Conservation (phyloP, 2,888 invertebrate genomes). For the Philopedon plagiatum region DNA sequence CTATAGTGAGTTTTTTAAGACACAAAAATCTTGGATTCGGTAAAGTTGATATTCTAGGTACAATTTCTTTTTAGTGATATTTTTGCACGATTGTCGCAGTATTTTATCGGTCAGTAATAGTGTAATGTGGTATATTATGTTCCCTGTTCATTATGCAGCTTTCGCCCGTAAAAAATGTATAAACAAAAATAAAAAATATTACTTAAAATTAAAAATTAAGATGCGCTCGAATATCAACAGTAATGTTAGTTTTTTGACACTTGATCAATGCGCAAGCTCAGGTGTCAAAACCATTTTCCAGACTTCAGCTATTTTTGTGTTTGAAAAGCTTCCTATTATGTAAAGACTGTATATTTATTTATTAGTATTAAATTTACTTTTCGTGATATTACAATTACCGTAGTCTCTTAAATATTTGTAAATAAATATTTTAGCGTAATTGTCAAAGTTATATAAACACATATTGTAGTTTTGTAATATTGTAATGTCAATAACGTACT, state of each 20-base stretch:
- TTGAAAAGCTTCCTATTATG: slow-evolving; percentile 21
- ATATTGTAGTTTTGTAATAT: slow-evolving; percentile 43
- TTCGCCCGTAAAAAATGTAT: not conserved
- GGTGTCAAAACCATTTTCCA: slow-evolving; percentile 9
- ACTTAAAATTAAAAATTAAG: not conserved
- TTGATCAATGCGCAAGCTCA: slow-evolving; percentile 26
- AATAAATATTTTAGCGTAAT: slow-evolving; percentile 30
- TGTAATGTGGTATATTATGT: no score
- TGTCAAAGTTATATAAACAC: slow-evolving; percentile 37
- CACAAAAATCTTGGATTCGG: not conserved
- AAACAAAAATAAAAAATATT: not conserved
- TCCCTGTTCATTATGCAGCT: not conserved
- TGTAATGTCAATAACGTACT: slow-evolving; percentile 38
- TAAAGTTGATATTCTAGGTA: slow-evolving; percentile 1
- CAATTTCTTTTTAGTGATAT: not conserved
- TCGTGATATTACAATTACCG: slow-evolving; percentile 45
- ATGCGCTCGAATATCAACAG: not conserved
- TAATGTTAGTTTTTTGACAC: not conserved
- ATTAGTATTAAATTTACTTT: slow-evolving; percentile 25
- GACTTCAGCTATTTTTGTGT: slow-evolving; percentile 15
- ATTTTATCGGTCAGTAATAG: not conserved
- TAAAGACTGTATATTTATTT: slow-evolving; percentile 39
- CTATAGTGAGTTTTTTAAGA: slow-evolving; percentile 19
- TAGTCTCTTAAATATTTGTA: slow-evolving; percentile 33
- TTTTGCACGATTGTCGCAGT: not conserved